Evolutionary conservation across 2,888 invertebrate genomes (phyloP), one percentile per base, ranked within the genome.

Genomic region (Microctonus brassicae): DNA sequence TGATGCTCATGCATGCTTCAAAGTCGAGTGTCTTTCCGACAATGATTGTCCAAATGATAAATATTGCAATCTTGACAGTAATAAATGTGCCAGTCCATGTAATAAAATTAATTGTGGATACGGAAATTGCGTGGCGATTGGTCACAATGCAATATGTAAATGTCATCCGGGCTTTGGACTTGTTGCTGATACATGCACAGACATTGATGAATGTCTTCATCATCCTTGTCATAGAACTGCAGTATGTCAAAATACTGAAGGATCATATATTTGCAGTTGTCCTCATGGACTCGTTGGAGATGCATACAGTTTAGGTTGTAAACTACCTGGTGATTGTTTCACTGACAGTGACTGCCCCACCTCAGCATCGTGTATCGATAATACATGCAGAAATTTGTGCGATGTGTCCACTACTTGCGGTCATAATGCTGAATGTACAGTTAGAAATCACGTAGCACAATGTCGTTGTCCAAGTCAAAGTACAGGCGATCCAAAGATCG

Each of bases 1-100:
- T 9, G 95, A 96, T 88, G 93, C 95, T 4, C 90, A 95, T 65
- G 97, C 97, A 39, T 97, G 96, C 83, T 96, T 95, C 85, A 94
- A 94, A 88, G 97, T 96, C 1, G 96, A 97, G 88, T 97, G 97
- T 86, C 89, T 94, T 1, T 91, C 91, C 55, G 91, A 94, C 83
- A 90, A 91, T 47, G 95, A 96, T 78, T 97, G 97, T 82, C 88
- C 93, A 2, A 86, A 83, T 36, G 94, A 95, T 75, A 94, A 93
- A 86, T 91, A 92, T 77, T 97, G 97, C 82, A 94, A 95, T 81
- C 86, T 88, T 3, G 91, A 91, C 79, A 92, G 89, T 63, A 94
- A 95, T 85, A 95, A 94, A 88, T 96, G 95, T 84, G 90, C 92
- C 78, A 94, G 93, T 93, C 95, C 95, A 71, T 97, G 97, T 81